These are phyloP conservation scores for Phymastichus coffea DNA, from an alignment of 1,140 invertebrate genomes.

Conservation along the genomic window DNA sequence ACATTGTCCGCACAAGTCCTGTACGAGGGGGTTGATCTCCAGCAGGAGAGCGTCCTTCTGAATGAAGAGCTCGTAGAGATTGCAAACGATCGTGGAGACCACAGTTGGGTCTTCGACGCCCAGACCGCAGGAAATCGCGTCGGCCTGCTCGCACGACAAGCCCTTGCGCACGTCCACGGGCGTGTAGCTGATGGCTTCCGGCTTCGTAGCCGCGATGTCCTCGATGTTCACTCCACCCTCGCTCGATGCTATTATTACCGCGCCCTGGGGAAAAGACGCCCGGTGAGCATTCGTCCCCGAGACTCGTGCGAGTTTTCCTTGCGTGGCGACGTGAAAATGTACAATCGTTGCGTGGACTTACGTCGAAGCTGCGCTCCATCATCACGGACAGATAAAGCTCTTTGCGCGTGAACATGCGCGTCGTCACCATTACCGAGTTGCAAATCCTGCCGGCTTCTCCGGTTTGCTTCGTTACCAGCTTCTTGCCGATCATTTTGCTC, in stretches of 20 bases:
- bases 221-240: constrained; percentile 97
- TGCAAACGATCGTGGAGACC: constrained; percentile 79
- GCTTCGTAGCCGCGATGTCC: constrained; percentile 92
- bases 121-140: constrained; percentile 74
- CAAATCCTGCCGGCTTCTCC: constrained; percentile 90
- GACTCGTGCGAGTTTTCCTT: too few species aligned
- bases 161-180: constrained; percentile 85
- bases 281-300: not conserved
- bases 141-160: constrained; percentile 75
- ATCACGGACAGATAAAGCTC: constrained; percentile 97
- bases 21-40: constrained; percentile 96
- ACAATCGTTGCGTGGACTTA: too few species aligned
- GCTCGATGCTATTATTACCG: constrained; percentile 91
- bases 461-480: constrained; percentile 94
- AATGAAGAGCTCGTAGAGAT: constrained; percentile 86
- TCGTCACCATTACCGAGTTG: constrained; percentile 92
- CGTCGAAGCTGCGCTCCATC: constrained; percentile 89
- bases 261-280: constrained; percentile 64
- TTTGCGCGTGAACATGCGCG: constrained; percentile 88
- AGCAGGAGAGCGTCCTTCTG: constrained; percentile 90
- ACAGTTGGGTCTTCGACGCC: constrained; percentile 75
- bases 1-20: constrained; percentile 85
- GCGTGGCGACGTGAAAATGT: too few species aligned
- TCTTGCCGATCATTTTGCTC: constrained; percentile 87
- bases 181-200: constrained; percentile 87